phyloP scores from a whole-genome alignment of 53 echinoderm and acorn worm genomes.

The Luidia sarsii region DNA sequence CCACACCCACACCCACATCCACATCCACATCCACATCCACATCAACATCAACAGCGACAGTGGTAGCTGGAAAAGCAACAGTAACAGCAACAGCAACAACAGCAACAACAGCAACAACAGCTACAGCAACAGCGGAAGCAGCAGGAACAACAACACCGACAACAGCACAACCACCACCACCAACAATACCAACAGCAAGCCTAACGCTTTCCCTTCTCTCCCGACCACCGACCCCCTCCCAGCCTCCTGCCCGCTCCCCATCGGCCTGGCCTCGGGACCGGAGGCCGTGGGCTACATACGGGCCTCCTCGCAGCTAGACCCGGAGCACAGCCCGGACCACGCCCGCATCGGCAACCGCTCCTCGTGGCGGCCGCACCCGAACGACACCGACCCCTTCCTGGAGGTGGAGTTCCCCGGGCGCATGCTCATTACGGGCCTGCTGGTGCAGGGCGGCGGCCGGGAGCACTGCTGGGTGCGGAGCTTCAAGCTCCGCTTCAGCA shows the following conservation, averaged over 20 bases:
- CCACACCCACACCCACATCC: too few relatives aligned
- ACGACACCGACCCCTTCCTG: constrained; percentile 59
- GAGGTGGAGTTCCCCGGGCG: constrained; percentile 68
- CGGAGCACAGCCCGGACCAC: constrained; percentile 60
- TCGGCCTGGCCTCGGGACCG: constrained; percentile 79
- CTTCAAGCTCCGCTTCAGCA: constrained; percentile 62
- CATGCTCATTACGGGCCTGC: constrained; percentile 82
- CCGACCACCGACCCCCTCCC: too few relatives aligned
- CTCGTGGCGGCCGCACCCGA: constrained; percentile 64
- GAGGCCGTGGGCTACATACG: constrained; percentile 59
- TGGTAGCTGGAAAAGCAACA: too few relatives aligned
- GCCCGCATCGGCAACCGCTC: constrained; percentile 71
- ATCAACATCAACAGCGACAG: too few relatives aligned
- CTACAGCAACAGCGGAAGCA: too few relatives aligned
- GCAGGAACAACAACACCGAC: too few relatives aligned
- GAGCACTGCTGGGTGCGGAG: constrained; percentile 69
- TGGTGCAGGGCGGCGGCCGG: constrained; percentile 75
- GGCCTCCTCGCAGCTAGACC: constrained; percentile 75
- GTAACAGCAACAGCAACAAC: too few relatives aligned
- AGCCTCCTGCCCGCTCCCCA: constrained; percentile 87
- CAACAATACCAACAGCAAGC: too few relatives aligned
- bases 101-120: too few relatives aligned
- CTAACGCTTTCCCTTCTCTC: too few relatives aligned
- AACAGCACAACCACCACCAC: too few relatives aligned
- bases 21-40: too few relatives aligned